Conservation (phyloP, 2,888 invertebrate species). For the Lasiommata megera region DNA sequence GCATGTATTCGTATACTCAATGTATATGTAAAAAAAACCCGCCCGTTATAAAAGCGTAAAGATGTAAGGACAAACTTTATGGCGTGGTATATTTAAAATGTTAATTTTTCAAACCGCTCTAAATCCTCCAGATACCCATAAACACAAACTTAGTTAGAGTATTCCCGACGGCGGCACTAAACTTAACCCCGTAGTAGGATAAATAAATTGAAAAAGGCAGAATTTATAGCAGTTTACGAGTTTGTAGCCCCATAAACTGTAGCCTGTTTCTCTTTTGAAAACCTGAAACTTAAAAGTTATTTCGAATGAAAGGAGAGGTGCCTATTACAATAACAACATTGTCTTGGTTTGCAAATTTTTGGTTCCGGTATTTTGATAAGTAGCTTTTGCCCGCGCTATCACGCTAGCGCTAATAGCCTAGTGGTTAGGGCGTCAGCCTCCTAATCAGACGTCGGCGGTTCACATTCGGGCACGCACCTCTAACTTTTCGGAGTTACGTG, state of each 20-base stretch:
- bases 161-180: constrained; percentile 18
- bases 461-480: no score
- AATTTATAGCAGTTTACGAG: constrained; percentile 23
- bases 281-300: not conserved
- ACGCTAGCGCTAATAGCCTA: no score
- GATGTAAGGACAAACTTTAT: constrained; percentile 10
- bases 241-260: constrained; percentile 22
- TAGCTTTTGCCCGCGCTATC: no score
- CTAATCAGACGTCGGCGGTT: no score
- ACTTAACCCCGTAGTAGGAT: constrained; percentile 18
- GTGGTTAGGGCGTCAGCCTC: no score
- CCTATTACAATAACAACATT: not conserved
- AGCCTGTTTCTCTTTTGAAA: constrained; percentile 11
- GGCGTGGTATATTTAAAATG: constrained; percentile 10
- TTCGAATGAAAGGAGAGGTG: not conserved
- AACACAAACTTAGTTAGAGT: constrained; percentile 25
- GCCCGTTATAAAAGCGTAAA: not conserved
- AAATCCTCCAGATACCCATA: constrained; percentile 22
- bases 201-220: constrained; percentile 30
- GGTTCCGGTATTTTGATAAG: no score
- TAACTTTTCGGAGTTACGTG: no score
- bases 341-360: no score
- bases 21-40: not conserved
- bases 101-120: constrained; percentile 9
- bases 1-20: no score